These are phyloP conservation scores for Cephus pulcher DNA, from an alignment of 2,888 invertebrate species.

Conservation along the genomic window DNA sequence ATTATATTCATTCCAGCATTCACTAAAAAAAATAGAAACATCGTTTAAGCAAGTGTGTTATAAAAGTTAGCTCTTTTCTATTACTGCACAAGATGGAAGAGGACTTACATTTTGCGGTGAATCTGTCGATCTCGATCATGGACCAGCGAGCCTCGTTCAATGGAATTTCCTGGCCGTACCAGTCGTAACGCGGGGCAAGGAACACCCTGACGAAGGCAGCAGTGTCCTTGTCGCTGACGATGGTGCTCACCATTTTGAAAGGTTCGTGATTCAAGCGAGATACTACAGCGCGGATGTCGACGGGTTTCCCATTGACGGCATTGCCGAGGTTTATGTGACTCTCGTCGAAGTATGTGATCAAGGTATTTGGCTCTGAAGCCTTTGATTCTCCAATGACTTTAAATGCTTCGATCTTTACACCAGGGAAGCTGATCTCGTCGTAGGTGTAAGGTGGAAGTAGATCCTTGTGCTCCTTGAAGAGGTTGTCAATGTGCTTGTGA, in stretches of 20 bases:
- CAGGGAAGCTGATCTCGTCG: constrained; percentile 72
- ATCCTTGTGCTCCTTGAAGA: constrained; percentile 71
- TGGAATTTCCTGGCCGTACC: constrained; percentile 68
- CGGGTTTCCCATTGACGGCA: constrained; percentile 65
- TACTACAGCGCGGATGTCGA: constrained; percentile 71
- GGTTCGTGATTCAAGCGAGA: constrained; percentile 75
- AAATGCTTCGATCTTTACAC: constrained; percentile 73
- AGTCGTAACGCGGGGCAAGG: constrained; percentile 74
- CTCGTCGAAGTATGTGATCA: constrained; percentile 75
- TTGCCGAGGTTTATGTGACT: constrained; percentile 74
- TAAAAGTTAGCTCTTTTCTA: neutral
- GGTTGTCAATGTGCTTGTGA: constrained; percentile 71
- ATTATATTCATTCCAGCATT: constrained; percentile 35
- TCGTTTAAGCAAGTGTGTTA: neutral
- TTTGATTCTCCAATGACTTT: constrained; percentile 56
- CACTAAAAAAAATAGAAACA: constrained; percentile 20
- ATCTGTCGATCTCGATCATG: constrained; percentile 74
- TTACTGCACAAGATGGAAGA: neutral
- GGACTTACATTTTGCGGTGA: constrained; percentile 49
- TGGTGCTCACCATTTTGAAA: constrained; percentile 71
- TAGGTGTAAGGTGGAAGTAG: constrained; percentile 71
- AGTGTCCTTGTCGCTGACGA: constrained; percentile 71
- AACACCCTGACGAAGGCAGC: constrained; percentile 73
- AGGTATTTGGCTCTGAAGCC: constrained; percentile 64
- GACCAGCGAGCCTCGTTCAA: constrained; percentile 70